Evolutionary conservation across 2,113 vertebrate species (phyloP), one percentile per base, ranked within the genome.

Genomic region (Hypocryptadius cinnamomeus): DNA sequence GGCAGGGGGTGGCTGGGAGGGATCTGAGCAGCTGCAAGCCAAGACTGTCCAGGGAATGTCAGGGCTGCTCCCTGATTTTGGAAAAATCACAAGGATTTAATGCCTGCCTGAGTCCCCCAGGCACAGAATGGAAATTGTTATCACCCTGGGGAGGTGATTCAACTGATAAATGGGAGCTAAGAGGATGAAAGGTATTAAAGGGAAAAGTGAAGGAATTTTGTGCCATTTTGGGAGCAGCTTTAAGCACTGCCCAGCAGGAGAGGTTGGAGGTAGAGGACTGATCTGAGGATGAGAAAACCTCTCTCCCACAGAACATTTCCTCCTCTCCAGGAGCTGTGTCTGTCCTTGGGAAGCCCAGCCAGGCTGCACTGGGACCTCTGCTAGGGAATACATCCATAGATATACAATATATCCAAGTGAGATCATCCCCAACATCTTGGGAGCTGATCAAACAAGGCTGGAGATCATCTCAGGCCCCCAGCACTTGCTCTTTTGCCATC

Each of bases 401-500:
- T 9, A 4, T 0, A 37, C 10, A 42, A 31, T 2, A 35, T 1
- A 10, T 5, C 31, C 57, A 5, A 1, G 3, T 39, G 15, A 56
- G 64, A 3, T 10, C 10, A 15, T 54, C 45, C 42, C 64, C 11
- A 11, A 2, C 5, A 18, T 10, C 16, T 3, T 16, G 13, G 71
- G 53, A 59, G 9, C 15, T 37, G 44, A n/a, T 28, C 18, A 13
- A 63, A 54, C 17, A 11, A 54, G 25, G 35, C 11, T 28, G 48
- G 56, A 61, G 23, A 19, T 17, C 44, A 30, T 5, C 48, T 11
- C 1, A 3, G 37, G 2, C 15, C 48, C 25, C 61, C 6, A 4
- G 22, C 6, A 8, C 24, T 77, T 30, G 18, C 30, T 57, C 5
- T 31, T 60, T 44, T 5, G 72, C 64, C 27, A 3, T 14, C 3